Evolutionary conservation across 2,888 invertebrate species (phyloP), one percentile per base, ranked within the genome.

Genomic region (Ichneumon xanthorius): DNA sequence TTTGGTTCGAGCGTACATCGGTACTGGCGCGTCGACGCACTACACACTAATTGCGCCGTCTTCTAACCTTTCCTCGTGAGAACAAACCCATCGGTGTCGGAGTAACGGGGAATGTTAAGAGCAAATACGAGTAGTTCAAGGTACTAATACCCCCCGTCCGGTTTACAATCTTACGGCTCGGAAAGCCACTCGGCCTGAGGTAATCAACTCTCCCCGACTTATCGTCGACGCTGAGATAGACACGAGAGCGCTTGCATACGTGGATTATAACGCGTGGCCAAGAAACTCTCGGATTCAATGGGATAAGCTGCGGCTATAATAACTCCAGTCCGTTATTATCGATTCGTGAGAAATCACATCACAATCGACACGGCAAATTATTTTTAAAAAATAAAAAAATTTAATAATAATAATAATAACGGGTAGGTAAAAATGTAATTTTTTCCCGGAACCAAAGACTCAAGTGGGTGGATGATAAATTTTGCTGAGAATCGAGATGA

Each of bases 121-220:
- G 76, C 76, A 77, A 71, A 82, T 53, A 71, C 82, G 82, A 82
- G 82, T 82, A 50, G 61, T 70, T 68, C 48, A 65, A 77, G 70
- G 75, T 70, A 68, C 76, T 7, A 48, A 75, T 75, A 63, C 45
- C 48, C 65, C 19, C 37, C 37, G 61, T 61, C 37, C 45, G 72
- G 67, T 65, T 33, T 72, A 63, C 71, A 48, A 58, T 77, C 82
- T 72, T 72, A 53, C 33, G 53, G 61, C 58, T 75, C 63, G 53
- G 45, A 26, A 63, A 79, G 63, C 58, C 63, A 22, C 30, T 45
- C 65, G 19, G 55, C 53, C 19, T 63, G 63, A 63, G 67, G 67
- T 40, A 67, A 67, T 67, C 67, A 19, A 67, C 67, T 50, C 63
- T 65, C 26, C 45, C 33, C 63, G 77, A 53, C 77, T 77, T 22